phyloP scores from a whole-genome alignment of 2,113 vertebrate genomes.

The Nicator chloris region DNA sequence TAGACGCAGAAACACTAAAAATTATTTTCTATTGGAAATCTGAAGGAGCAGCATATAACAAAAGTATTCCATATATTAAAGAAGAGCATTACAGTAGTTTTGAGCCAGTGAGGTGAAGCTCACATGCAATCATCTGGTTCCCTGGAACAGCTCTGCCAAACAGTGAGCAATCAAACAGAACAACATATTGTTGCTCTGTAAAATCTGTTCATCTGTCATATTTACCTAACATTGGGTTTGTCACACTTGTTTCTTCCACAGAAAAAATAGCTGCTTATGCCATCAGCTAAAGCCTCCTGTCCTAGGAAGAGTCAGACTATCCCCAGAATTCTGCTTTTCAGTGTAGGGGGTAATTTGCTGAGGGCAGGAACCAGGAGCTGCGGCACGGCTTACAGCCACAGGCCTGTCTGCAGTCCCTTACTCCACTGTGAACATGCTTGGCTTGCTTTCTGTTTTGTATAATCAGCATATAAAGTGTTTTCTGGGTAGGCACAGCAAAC shows the following conservation, averaged over 20 bases:
- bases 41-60: not conserved
- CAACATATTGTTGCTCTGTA: not conserved
- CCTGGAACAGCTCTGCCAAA: not conserved
- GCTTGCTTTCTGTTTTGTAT: not conserved
- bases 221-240: not conserved
- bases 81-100: not conserved
- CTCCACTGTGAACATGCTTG: accelerated
- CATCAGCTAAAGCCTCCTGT: not conserved
- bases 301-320: not conserved
- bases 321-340: not conserved
- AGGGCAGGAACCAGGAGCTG: not conserved
- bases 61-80: not conserved
- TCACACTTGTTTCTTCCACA: not conserved
- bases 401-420: not conserved
- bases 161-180: constrained; percentile 10
- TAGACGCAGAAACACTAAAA: not conserved
- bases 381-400: not conserved
- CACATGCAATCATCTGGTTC: not conserved
- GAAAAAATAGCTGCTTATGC: not conserved
- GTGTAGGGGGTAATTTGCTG: not conserved
- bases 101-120: not conserved
- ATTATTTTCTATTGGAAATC: not conserved
- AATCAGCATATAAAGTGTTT: not conserved
- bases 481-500: not conserved
- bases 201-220: constrained; percentile 20